Conservation (phyloP, 2,113 vertebrate genomes). For the Telmatochromis sp. region DNA sequence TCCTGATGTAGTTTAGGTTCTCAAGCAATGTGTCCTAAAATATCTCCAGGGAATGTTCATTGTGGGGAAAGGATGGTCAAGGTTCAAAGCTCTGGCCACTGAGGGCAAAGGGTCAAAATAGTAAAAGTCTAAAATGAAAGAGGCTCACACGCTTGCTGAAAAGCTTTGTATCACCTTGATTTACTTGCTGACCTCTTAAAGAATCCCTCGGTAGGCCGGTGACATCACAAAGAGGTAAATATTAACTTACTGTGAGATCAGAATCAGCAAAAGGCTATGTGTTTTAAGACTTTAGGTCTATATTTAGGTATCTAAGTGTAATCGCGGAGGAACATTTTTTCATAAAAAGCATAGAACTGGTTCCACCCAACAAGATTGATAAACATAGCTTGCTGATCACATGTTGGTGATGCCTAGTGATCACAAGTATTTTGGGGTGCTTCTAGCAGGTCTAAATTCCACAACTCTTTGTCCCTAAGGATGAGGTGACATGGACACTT, state of each 20-base stretch:
- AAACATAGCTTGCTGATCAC: background rate
- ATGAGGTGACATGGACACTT: slow-evolving; percentile 41
- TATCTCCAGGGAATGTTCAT: background rate
- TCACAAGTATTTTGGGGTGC: background rate
- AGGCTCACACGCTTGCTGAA: slow-evolving; percentile 20
- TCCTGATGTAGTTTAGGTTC: background rate
- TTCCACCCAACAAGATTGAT: background rate
- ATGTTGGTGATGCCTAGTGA: background rate
- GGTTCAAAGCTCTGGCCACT: slow-evolving; percentile 35
- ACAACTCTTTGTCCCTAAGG: slow-evolving; percentile 19
- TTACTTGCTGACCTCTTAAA: background rate
- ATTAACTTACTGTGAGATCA: slow-evolving; percentile 20
- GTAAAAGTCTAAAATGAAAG: slow-evolving; percentile 45
- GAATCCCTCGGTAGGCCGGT: background rate
- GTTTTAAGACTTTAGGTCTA: background rate
- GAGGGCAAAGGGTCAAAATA: slow-evolving; percentile 47
- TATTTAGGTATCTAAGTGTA: background rate
- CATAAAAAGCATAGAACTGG: background rate
- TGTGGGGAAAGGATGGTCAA: slow-evolving; percentile 30
- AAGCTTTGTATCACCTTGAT: slow-evolving; percentile 14
- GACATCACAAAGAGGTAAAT: slow-evolving; percentile 33
- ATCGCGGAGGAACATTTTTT: background rate
- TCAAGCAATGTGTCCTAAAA: background rate
- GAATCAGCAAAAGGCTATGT: background rate
- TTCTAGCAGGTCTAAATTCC: slow-evolving; percentile 34